Evolutionary conservation across 2,888 invertebrate genomes (phyloP).

Genomic region (Hoplodrina ambigua): DNA sequence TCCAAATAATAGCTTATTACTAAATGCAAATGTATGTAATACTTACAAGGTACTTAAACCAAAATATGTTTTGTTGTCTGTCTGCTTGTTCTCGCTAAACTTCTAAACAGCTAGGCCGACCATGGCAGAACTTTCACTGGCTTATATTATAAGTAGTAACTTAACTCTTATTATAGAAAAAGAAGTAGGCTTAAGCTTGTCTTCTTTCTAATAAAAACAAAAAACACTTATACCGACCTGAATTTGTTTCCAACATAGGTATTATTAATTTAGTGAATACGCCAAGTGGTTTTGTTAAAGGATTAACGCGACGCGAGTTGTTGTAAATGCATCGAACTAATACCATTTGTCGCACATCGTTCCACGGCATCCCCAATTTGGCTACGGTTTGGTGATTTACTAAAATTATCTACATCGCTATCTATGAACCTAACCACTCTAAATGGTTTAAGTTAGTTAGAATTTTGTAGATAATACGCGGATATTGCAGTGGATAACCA

Average conservation of each 20-base stretch:
- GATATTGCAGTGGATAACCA: constrained; percentile 35
- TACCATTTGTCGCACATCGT: constrained; percentile 58
- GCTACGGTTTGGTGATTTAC: constrained; percentile 63
- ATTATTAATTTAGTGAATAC: constrained; percentile 1
- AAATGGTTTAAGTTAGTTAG: constrained; percentile 58
- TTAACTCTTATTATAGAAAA: too few species aligned
- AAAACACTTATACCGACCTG: background rate
- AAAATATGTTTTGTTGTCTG: too few species aligned
- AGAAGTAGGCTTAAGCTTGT: too few species aligned
- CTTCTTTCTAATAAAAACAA: too few species aligned
- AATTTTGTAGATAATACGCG: constrained; percentile 48
- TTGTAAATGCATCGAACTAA: constrained; percentile 51
- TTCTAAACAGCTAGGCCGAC: too few species aligned
- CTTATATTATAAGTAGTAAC: too few species aligned
- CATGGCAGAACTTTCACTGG: too few species aligned
- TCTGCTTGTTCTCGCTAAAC: too few species aligned
- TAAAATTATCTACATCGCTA: constrained; percentile 58
- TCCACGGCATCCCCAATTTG: constrained; percentile 58
- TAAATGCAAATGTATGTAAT: too few species aligned
- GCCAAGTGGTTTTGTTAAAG: constrained; percentile 28
- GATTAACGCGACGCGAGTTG: constrained; percentile 29
- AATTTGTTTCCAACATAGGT: background rate
- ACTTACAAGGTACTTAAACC: too few species aligned
- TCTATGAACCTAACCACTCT: constrained; percentile 54
- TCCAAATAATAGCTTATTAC: too few species aligned